Evolutionary conservation across 2,113 vertebrate species (phyloP), one percentile per base, ranked within the genome.

Genomic region (Tonatia bakeri): DNA sequence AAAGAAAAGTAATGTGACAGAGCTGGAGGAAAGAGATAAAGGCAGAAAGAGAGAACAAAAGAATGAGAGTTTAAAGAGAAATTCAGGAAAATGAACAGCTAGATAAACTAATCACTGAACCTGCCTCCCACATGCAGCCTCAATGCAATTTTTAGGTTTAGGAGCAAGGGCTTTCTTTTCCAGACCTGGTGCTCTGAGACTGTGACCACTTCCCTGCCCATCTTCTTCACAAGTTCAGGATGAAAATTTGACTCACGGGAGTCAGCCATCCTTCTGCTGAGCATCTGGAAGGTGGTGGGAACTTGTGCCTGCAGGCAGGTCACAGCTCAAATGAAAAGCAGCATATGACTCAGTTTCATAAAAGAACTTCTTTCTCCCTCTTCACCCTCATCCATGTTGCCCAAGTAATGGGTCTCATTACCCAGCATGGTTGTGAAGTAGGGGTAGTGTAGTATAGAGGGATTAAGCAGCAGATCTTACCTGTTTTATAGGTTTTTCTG

Each of bases 401-500:
- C 64, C 36, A 80, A 80, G 12, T 82, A 72, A 52, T 45, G 14
- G 45, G 13, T 96, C 76, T 80, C 47, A 5, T 87, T 87, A 70
- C 6, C 54, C 69, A 11, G 40, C 56, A 40, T 4, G 54, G 50
- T 75, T 93, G 69, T 69, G 61, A 91, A 88, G 38, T 50, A 33
- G 50, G 56, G 38, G 40, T 33, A 87, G n/a, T 81, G 1, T 33
- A 47, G n/a, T 54, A 4, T 67, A 81, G 73, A 64, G 31, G 73
- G 54, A 11, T 85, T 77, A 85, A 75, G 52, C 72, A 67, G 69
- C 22, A 95, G 77, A 38, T 86, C 97, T 97, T 97, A 97, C 97
- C 97, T 97, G 84, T 77, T 91, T 81, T 92, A 52, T 28, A 69
- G 2, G 5, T 7, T 94, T 75, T 93, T 54, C 69, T 56, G 72